Evolutionary conservation across 2,888 invertebrate genomes (phyloP).

Genomic region (Ochropleura leucogaster): DNA sequence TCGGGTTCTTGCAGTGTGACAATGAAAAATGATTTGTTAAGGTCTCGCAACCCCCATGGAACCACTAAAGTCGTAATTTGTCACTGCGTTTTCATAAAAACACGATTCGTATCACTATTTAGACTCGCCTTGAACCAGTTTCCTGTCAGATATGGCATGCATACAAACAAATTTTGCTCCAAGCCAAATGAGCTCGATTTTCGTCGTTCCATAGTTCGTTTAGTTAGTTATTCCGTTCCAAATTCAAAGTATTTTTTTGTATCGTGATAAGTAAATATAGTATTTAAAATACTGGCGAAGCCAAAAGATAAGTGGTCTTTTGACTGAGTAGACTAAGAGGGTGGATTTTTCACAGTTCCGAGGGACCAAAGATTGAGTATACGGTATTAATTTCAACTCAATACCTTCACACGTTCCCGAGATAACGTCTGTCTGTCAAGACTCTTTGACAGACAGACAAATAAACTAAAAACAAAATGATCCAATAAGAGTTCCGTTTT

Average conservation of each 20-base stretch:
- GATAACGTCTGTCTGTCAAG: too few species aligned
- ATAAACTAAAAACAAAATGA: too few species aligned
- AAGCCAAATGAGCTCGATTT: conserved; percentile 26
- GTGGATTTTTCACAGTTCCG: too few species aligned
- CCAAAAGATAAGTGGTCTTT: too few species aligned
- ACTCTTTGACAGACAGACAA: too few species aligned
- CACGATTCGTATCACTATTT: conserved; percentile 53
- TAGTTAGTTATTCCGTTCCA: neutral
- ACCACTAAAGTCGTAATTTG: conserved; percentile 44
- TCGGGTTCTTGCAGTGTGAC: conserved; percentile 32
- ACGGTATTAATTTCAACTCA: too few species aligned
- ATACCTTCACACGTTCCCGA: too few species aligned
- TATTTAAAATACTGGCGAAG: too few species aligned
- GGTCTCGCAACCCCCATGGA: conserved; percentile 28
- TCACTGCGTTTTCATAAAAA: conserved; percentile 49
- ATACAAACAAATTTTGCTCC: conserved; percentile 31
- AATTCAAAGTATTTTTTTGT: neutral
- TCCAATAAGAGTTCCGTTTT: too few species aligned
- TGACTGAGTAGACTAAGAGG: too few species aligned
- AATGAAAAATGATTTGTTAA: conserved; percentile 55
- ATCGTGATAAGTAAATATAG: neutral
- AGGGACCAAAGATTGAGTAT: too few species aligned
- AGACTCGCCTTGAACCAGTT: conserved; percentile 61
- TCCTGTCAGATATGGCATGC: conserved; percentile 46
- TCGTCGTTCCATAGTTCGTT: conserved; percentile 34